Conservation (phyloP, 2,888 invertebrate species). For the Willowsia nigromaculata region DNA sequence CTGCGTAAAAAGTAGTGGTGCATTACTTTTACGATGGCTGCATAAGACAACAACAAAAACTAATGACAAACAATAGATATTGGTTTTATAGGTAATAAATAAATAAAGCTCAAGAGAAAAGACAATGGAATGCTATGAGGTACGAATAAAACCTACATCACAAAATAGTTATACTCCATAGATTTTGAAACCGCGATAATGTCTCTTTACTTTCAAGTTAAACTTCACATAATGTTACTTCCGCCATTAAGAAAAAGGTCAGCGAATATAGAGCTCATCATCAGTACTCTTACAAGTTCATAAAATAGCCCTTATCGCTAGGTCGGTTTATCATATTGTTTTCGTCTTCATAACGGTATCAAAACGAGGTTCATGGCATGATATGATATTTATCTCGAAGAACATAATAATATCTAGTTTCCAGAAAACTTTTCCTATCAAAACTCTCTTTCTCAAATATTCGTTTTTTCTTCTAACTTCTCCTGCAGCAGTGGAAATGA, state of each 20-base stretch:
- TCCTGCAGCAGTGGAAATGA: not conserved
- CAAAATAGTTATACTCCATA: too few species aligned
- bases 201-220: too few species aligned
- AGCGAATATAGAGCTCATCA: too few species aligned
- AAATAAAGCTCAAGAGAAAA: not conserved
- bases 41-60: not conserved
- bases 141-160: too few species aligned
- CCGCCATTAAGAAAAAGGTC: too few species aligned
- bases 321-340: not conserved
- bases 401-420: not conserved
- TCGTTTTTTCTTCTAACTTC: not conserved
- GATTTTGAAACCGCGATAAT: too few species aligned
- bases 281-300: too few species aligned
- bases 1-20: not conserved
- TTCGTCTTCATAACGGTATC: not conserved
- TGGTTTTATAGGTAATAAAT: not conserved
- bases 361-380: not conserved
- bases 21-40: not conserved
- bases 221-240: not conserved
- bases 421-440: slow-evolving; percentile 15
- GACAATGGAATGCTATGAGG: not conserved
- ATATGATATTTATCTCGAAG: not conserved
- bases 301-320: too few species aligned
- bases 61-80: not conserved
- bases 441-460: not conserved